phyloP scores from a whole-genome alignment of 2,888 invertebrate species.

The Nebria brevicollis region DNA sequence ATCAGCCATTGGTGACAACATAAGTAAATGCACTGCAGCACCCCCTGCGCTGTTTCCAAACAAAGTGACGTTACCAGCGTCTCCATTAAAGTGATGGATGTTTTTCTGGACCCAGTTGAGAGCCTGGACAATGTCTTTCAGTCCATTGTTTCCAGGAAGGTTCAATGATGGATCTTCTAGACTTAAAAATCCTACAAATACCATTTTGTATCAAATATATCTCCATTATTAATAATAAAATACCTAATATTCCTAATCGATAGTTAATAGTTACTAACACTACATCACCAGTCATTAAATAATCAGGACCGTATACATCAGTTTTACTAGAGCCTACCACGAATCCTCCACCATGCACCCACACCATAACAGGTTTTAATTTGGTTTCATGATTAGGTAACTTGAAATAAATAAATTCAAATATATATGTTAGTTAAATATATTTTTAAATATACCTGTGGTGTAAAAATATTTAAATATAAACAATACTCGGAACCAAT shows the following conservation, averaged over 20 bases:
- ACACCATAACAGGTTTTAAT: slow-evolving; percentile 37
- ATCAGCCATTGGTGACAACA: slow-evolving; percentile 59
- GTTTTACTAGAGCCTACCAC: slow-evolving; percentile 38
- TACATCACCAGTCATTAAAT: slow-evolving; percentile 40
- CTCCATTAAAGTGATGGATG: slow-evolving; percentile 60
- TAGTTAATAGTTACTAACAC: slow-evolving; percentile 41
- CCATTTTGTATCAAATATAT: not conserved
- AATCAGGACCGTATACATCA: slow-evolving; percentile 40
- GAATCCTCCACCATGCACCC: slow-evolving; percentile 40
- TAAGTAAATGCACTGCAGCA: slow-evolving; percentile 61
- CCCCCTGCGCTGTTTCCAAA: slow-evolving; percentile 63
- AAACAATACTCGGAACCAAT: slow-evolving; percentile 63
- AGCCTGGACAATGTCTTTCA: slow-evolving; percentile 62
- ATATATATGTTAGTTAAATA: not conserved
- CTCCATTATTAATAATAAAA: not conserved
- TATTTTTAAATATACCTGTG: not conserved
- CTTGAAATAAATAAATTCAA: not conserved
- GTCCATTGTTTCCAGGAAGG: slow-evolving; percentile 62
- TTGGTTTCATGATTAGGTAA: slow-evolving; percentile 22
- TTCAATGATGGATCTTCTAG: slow-evolving; percentile 58
- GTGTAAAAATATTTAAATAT: slow-evolving; percentile 59
- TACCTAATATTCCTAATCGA: slow-evolving; percentile 39
- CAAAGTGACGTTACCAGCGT: slow-evolving; percentile 60
- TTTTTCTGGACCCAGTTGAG: slow-evolving; percentile 61
- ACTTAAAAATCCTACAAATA: slow-evolving; percentile 58